Evolutionary conservation across 2,888 invertebrate genomes (phyloP).

Genomic region (Troides oblongomaculatus): DNA sequence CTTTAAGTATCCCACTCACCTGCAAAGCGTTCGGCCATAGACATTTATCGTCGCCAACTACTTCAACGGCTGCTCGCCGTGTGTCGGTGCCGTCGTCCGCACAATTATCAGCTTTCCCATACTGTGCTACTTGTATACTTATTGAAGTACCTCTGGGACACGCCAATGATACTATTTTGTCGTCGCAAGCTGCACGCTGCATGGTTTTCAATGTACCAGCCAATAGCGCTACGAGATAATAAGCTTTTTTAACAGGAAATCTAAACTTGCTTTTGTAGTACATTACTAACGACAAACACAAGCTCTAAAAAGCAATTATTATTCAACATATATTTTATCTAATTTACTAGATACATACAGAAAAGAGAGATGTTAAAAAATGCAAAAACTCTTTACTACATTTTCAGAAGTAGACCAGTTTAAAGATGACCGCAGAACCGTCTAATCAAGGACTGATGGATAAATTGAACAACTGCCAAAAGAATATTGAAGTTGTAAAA

Average conservation of each 20-base stretch:
- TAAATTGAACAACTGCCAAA: no score
- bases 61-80: conserved; percentile 48
- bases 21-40: conserved; percentile 85
- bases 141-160: conserved; percentile 97
- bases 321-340: no score
- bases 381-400: no score
- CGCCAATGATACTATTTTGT: conserved; percentile 88
- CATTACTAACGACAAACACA: no score
- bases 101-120: conserved; percentile 83
- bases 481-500: no score
- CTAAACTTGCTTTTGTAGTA: not conserved
- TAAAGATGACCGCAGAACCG: no score
- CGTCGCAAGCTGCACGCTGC: conserved; percentile 93
- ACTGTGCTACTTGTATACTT: conserved; percentile 92
- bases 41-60: conserved; percentile 77
- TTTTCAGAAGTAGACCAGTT: no score
- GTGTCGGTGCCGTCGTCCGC: conserved; percentile 49
- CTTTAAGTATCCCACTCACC: conserved; percentile 72
- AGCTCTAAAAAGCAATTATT: no score
- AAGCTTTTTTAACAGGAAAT: not conserved
- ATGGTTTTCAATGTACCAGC: conserved; percentile 93
- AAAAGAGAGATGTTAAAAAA: no score
- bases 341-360: no score
- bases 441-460: no score
- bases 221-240: conserved; percentile 84